Base-by-base conservation (phyloP, 2,888 invertebrate species). In the Colostygia pectinataria region DNA sequence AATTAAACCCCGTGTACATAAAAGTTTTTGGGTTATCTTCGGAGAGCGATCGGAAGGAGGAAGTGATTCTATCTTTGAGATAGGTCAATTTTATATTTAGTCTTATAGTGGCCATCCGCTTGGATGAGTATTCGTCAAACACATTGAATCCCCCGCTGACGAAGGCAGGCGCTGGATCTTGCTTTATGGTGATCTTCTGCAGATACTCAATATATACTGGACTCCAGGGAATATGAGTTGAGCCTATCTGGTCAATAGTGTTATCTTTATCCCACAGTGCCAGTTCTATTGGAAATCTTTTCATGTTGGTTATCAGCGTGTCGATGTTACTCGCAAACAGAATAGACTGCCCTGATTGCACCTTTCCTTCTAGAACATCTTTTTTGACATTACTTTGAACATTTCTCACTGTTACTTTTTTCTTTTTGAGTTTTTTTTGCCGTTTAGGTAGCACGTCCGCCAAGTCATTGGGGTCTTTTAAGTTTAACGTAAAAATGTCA, bases 151-250 rank as follows among this genome's bases (percentile, higher is more conserved):
- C 55, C 3, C 65, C 72, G 31, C 49, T 65, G 2, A 73, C 56
- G 24, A 54, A 47, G 2, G 72, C 57, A 3, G 79, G 67, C 9
- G 58, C 39, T 0, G 63, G 46, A 12, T 60, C 53, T 1, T 47
- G 38, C 6, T 55, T 58, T 5, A 43, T 59, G 13, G 59, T 37
- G 9, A 77, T 4, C 15, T 71, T 67, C 23, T 59, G 61, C 40
- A 88, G 59, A 57, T 82, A 87, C 12, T 77, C 66, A 14, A 75
- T 64, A 46, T 62, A 80, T 4, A 49, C 40, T 5, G 61, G 53
- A 48, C 63, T 72, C 89, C 88, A 89, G 0, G 77, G 73, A 39
- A 88, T 72, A 7, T 63, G 49, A 6, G 72, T 66, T 1, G 72
- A 75, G 1, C 84, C 88, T 24, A 83, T 41, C 57, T 64, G 71